Percentiles rank a stretch among this genome's conserved stretches.
phyloP scores from a whole-genome alignment of 2,113 vertebrate genomes.

The Syngnathus typhle region DNA sequence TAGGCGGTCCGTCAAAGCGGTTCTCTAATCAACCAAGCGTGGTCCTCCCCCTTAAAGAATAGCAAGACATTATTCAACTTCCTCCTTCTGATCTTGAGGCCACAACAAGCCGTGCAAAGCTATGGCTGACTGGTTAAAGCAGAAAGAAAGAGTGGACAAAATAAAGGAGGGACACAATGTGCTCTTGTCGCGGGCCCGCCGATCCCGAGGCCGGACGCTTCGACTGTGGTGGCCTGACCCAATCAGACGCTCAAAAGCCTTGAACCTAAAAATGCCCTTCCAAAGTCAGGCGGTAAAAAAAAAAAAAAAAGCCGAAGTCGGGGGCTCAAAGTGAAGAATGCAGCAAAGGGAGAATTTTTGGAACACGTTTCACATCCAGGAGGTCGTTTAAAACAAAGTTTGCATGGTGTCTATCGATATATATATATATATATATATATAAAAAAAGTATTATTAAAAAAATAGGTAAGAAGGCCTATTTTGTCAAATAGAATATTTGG shows the following conservation, averaged over 20 bases:
- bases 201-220: conserved; percentile 52
- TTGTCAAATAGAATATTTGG: too few relatives aligned
- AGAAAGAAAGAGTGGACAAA: conserved; percentile 37
- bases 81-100: conserved; percentile 74
- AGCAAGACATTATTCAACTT: conserved; percentile 79
- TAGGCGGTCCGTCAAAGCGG: conserved; percentile 71
- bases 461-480: background rate
- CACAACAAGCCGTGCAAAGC: conserved; percentile 73
- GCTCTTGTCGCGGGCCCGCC: conserved; percentile 57
- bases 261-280: conserved; percentile 40
- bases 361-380: background rate
- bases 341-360: background rate
- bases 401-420: background rate
- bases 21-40: conserved; percentile 76
- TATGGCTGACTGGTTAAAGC: conserved; percentile 73
- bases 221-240: conserved; percentile 49
- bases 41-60: conserved; percentile 71
- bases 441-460: too few relatives aligned
- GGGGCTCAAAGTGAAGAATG: background rate
- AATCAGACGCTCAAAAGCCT: conserved; percentile 51
- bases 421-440: too few relatives aligned
- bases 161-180: conserved; percentile 65
- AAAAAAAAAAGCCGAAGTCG: background rate
- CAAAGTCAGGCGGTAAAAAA: background rate
- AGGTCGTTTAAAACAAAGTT: background rate